These are phyloP conservation scores for Falco naumanni DNA, from an alignment of 2,797 vertebrate species.

Conservation along the genomic window DNA sequence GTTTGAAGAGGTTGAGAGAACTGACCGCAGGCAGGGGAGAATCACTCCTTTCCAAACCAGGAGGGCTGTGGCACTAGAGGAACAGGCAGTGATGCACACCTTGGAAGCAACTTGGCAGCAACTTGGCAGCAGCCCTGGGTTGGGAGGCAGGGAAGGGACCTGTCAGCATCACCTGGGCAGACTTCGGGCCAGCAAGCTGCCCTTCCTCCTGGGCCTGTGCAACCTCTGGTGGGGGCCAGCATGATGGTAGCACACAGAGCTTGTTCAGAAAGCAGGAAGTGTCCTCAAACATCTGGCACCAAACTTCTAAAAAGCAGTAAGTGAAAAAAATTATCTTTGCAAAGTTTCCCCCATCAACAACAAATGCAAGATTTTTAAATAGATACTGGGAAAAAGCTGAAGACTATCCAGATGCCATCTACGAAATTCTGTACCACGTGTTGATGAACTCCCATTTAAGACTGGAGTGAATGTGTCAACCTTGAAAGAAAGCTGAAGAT, in stretches of 20 bases:
- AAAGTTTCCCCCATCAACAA: background rate
- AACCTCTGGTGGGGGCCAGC: background rate
- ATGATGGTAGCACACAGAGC: fast-evolving
- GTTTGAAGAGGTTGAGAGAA: background rate
- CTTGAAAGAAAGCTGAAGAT: background rate
- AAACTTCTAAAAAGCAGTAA: background rate
- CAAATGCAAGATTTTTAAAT: background rate
- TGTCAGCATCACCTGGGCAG: background rate
- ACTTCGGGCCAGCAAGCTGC: background rate
- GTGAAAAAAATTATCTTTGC: background rate
- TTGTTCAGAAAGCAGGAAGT: background rate
- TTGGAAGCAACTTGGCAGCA: background rate
- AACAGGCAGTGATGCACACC: background rate
- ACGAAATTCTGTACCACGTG: background rate
- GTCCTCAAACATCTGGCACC: background rate
- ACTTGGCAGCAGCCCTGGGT: background rate
- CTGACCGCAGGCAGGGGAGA: background rate
- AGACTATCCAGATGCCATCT: background rate
- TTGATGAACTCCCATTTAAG: background rate
- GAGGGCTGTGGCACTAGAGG: background rate
- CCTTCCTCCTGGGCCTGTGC: background rate
- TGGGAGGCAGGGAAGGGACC: background rate
- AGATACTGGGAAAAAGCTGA: background rate
- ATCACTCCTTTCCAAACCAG: background rate
- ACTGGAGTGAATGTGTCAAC: background rate